These are phyloP conservation scores for Tiliacea citrago DNA, from an alignment of 2,888 invertebrate genomes.

Conservation along the genomic window DNA sequence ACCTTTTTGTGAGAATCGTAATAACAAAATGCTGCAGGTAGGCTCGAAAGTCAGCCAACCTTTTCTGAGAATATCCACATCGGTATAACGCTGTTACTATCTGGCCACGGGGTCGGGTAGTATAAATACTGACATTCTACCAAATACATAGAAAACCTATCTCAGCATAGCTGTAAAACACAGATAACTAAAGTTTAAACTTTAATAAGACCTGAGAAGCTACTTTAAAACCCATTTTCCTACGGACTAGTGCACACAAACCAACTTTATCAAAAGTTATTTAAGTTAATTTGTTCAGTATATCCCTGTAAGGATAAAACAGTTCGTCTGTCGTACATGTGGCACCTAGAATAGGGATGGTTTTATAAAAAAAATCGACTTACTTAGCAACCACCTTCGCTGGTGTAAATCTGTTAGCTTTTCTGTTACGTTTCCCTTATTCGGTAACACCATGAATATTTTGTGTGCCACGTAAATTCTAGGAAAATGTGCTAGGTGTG, in stretches of 20 bases:
- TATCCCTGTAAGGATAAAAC: constrained; percentile 3
- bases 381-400: neutral
- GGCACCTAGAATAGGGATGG: neutral
- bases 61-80: constrained; percentile 2
- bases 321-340: constrained; percentile 9
- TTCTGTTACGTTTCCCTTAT: constrained; percentile 8
- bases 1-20: constrained; percentile 17
- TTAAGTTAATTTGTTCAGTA: constrained; percentile 31
- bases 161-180: neutral
- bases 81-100: too few species aligned
- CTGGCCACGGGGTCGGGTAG: neutral
- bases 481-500: neutral
- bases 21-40: constrained; percentile 18
- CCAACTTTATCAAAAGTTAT: constrained; percentile 15
- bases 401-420: constrained; percentile 2
- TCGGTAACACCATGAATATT: constrained; percentile 16
- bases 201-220: neutral
- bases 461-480: neutral
- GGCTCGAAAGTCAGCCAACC: neutral
- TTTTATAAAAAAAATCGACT: neutral
- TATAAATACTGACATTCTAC: neutral
- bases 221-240: constrained; percentile 2
- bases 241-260: neutral
- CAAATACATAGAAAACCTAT: neutral
- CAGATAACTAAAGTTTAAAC: neutral